A percentile compares a stretch with the other conserved stretches of the same genome.
phyloP scores from a whole-genome alignment of 2,888 invertebrate species.

The Lithophane socia region DNA sequence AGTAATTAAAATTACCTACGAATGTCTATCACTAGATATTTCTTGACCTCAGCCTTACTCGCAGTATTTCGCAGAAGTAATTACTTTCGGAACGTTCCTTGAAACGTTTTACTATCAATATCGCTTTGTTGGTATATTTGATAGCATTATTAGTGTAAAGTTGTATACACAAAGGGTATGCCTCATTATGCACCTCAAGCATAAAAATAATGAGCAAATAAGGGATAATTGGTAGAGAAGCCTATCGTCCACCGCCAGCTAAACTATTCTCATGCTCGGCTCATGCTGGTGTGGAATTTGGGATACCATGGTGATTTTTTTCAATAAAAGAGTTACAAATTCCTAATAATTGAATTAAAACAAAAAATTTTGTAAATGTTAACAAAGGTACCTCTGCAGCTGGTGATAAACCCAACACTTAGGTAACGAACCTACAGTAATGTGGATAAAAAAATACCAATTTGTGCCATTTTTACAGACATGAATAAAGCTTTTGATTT shows the following conservation, averaged over 20 bases:
- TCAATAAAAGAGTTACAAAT: neutral
- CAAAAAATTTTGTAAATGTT: neutral
- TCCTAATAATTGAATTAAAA: neutral
- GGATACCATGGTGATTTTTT: too few species aligned
- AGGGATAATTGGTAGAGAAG: neutral
- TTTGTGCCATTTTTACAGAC: too few species aligned
- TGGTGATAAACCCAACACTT: neutral
- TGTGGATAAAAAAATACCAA: too few species aligned
- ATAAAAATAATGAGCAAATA: conserved; percentile 16
- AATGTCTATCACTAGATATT: neutral
- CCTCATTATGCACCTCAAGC: conserved; percentile 2
- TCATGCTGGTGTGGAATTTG: neutral
- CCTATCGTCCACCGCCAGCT: too few species aligned
- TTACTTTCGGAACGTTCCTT: conserved; percentile 14
- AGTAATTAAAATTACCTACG: neutral
- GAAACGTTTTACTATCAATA: conserved; percentile 29
- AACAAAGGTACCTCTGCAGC: too few species aligned
- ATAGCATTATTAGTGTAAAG: conserved; percentile 28
- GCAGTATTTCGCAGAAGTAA: neutral
- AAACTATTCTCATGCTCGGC: too few species aligned
- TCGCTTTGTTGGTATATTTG: conserved; percentile 31
- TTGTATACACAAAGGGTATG: neutral
- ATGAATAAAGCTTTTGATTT: too few species aligned
- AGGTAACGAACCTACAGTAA: neutral
- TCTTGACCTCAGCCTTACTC: neutral